Base-by-base conservation (phyloP, 2,888 invertebrate species). In the Plebejus argus region DNA sequence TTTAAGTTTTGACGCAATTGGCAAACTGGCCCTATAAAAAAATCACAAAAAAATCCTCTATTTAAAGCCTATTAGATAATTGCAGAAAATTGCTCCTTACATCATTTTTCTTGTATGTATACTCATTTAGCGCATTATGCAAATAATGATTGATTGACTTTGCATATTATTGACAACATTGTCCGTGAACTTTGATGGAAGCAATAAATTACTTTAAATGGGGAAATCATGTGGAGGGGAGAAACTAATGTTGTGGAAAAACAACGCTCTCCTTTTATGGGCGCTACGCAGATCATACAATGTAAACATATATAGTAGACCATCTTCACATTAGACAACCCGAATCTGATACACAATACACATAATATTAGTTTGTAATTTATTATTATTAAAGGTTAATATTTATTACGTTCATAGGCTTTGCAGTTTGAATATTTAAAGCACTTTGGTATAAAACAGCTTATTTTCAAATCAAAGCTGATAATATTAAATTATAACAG, bases 241-340 rank as follows among this genome's bases (percentile, higher is more conserved):
- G 23, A 74, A 53, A 53, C 74, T 53, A 74, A 74, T 74, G 74
- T 53, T 15, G 49, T 28, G 74, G 74, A 74, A 74, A 74, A 74
- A 74, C 28, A 74, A 74, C 23, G 49, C 53, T 15, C 74, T 74
- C 74, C 28, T 74, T 74, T 28, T 53, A 74, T 49, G 49, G 53
- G 53, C 72, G 15, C 72, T 23, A 49, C 23, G 8, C 28, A 18
- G 28, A 49, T 8, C 53, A n/a, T n/a, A 53, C 4, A 53, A 18
- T 53, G 3, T 49, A 49, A n/a, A 28, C 18, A 18, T 1, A 53
- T 53, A 18, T 18, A 53, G 53, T 53, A 53, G 18, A 18, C 18
- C 5, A 53, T 18, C 53, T n/a, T n/a, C n/a, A n/a, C n/a, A n/a
- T n/a, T n/a, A n/a, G n/a, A n/a, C n/a, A n/a, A n/a, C n/a, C n/a